Evolutionary conservation across 1,140 invertebrate species (phyloP).

Genomic region (Ostrea edulis): DNA sequence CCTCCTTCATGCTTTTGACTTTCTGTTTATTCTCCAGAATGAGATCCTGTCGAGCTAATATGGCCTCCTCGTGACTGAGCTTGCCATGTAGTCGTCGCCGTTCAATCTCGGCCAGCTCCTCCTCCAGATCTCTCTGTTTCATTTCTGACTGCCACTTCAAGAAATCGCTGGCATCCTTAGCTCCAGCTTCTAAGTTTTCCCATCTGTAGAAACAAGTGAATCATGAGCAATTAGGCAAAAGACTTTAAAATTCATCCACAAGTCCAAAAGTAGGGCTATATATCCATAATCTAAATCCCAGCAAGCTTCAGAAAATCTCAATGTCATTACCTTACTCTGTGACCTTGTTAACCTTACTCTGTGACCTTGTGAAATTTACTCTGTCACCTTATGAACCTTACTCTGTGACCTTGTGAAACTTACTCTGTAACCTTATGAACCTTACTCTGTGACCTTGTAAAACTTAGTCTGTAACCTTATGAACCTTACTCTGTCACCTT

Average conservation of each 20-base stretch:
- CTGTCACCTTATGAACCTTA: no score
- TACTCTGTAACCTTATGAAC: no score
- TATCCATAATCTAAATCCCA: no score
- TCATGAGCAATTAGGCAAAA: background rate
- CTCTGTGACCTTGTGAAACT: no score
- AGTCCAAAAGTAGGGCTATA: no score
- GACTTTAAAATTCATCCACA: no score
- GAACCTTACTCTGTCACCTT: no score
- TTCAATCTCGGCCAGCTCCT: conserved; percentile 75
- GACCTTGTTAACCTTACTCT: conserved; percentile 75
- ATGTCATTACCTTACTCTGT: conserved; percentile 59
- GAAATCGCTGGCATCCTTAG: conserved; percentile 74
- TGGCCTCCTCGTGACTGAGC: conserved; percentile 79
- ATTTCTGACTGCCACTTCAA: conserved; percentile 78
- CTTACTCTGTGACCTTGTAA: no score
- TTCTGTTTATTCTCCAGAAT: conserved; percentile 74
- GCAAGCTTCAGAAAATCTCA: no score
- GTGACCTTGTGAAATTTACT: no score
- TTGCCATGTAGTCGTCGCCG: conserved; percentile 75
- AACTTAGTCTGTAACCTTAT: no score
- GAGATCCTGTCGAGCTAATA: conserved; percentile 75
- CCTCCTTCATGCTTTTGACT: conserved; percentile 76
- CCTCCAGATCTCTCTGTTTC: conserved; percentile 75
- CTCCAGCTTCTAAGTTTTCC: conserved; percentile 76
- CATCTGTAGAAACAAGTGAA: conserved; percentile 62